Evolutionary conservation across 2,888 invertebrate species (phyloP).

Genomic region (Hirtodrosophila alboralis): DNA sequence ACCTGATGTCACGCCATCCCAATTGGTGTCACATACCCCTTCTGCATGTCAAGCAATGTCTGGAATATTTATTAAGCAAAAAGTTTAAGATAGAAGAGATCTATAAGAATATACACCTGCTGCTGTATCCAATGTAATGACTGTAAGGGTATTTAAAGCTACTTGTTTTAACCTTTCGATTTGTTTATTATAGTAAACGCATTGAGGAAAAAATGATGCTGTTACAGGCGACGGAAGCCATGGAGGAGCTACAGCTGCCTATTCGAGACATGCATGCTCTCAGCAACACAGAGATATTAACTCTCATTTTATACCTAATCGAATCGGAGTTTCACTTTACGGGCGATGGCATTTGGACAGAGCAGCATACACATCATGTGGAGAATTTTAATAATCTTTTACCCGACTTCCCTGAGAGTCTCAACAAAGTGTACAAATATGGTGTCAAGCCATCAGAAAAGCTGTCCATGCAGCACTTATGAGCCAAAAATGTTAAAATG

Average conservation of each 20-base stretch:
- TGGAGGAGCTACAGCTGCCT: constrained; percentile 71
- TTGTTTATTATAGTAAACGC: constrained; percentile 68
- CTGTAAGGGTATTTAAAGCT: no score
- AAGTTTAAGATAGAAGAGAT: constrained; percentile 86
- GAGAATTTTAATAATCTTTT: constrained; percentile 83
- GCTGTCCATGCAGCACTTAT: constrained; percentile 42
- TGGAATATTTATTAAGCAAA: constrained; percentile 85
- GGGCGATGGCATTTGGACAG: constrained; percentile 90
- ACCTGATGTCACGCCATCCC: constrained; percentile 86
- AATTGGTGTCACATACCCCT: constrained; percentile 88
- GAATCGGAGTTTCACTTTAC: constrained; percentile 90
- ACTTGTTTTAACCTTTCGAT: background rate
- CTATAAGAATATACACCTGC: constrained; percentile 86
- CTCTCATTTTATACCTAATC: constrained; percentile 88
- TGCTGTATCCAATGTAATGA: constrained; percentile 88
- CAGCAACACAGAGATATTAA: constrained; percentile 86
- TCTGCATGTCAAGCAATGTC: constrained; percentile 86
- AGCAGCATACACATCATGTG: constrained; percentile 81
- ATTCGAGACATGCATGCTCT: constrained; percentile 77
- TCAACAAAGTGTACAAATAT: constrained; percentile 81
- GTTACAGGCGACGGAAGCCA: constrained; percentile 64
- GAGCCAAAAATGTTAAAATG: background rate
- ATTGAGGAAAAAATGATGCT: constrained; percentile 79
- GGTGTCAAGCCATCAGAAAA: constrained; percentile 76
- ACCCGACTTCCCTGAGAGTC: constrained; percentile 82